Evolutionary conservation across 2,113 vertebrate genomes (phyloP).

Genomic region (Catharus bicknelli): DNA sequence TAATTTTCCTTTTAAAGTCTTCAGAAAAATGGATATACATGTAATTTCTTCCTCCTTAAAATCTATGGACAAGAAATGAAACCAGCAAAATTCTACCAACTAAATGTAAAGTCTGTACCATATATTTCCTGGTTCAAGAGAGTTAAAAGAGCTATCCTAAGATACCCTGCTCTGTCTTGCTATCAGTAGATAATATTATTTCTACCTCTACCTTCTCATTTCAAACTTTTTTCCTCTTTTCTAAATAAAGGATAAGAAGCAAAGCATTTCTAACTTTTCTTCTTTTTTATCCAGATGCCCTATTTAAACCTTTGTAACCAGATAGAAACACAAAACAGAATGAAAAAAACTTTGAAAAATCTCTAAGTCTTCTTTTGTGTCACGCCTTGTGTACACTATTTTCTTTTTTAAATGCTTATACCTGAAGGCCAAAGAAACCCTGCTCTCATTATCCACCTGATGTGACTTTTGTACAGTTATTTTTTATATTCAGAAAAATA

Average conservation of each 20-base stretch:
- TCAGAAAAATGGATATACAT: neutral
- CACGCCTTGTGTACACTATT: neutral
- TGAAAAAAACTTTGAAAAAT: neutral
- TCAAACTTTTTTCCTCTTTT: neutral
- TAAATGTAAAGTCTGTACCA: neutral
- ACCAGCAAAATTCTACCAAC: neutral
- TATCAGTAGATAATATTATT: neutral
- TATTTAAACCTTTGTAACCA: neutral
- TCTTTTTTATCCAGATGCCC: slow-evolving; percentile 14
- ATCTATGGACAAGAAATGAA: neutral
- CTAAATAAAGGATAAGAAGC: slow-evolving; percentile 3
- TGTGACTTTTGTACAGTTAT: neutral
- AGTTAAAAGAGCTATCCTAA: neutral
- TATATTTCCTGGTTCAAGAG: neutral
- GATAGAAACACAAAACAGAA: neutral
- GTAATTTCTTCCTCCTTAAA: neutral
- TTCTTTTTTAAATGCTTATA: neutral
- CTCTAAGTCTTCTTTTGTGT: neutral
- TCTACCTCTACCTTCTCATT: neutral
- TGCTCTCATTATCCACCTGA: neutral
- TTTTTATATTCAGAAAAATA: neutral
- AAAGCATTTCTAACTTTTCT: neutral
- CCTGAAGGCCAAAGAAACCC: neutral
- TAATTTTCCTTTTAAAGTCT: neutral
- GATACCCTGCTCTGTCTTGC: neutral